Base-by-base conservation (phyloP, 2,113 vertebrate species). In the Brachionichthys hirsutus region DNA sequence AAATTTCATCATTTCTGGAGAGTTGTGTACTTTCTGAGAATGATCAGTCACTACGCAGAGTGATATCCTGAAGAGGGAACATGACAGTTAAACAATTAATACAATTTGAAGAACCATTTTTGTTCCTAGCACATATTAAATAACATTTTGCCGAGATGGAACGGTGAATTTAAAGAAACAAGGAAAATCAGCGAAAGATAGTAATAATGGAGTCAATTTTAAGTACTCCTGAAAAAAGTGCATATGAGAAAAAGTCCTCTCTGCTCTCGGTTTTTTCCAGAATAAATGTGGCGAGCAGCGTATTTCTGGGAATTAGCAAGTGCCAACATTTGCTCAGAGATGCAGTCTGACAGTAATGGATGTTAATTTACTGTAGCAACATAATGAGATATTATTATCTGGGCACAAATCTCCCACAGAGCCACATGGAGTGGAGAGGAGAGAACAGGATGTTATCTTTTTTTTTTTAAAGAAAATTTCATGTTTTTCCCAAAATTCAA, bases 381-480 rank as follows among this genome's bases (percentile, higher is more conserved):
- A 70, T 82, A 87, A 87, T 83, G 62, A 78, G 80, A 79, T 78
- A 83, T 78, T 36, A 82, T 85, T 80, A 85, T 85, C 85, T 41
- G 70, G 6, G 20, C 62, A 52, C 49, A 59, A 81, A 84, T 75
- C 67, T 87, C 82, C 82, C 82, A 86, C 78, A 66, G 61, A 62
- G 50, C 34, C 20, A 12, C 30, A 22, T 24, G 4, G 15, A 75
- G 72, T 47, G 2, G 45, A 36, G 56, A 35, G 18, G 57, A n/a
- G 43, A 24, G 12, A 68, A 70, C 70, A 77, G 73, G 78, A 83
- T 53, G 83, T 75, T 41, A 46, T 3, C 9, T 67, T 59, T 57
- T 59, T 50, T 38, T 59, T 34, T 8, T 24, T 36, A n/a, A n/a
- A n/a, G n/a, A n/a, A n/a, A n/a, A n/a, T n/a, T n/a, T n/a, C n/a